Base-by-base conservation (phyloP, 1,140 invertebrate species). In the Phymastichus coffea region DNA sequence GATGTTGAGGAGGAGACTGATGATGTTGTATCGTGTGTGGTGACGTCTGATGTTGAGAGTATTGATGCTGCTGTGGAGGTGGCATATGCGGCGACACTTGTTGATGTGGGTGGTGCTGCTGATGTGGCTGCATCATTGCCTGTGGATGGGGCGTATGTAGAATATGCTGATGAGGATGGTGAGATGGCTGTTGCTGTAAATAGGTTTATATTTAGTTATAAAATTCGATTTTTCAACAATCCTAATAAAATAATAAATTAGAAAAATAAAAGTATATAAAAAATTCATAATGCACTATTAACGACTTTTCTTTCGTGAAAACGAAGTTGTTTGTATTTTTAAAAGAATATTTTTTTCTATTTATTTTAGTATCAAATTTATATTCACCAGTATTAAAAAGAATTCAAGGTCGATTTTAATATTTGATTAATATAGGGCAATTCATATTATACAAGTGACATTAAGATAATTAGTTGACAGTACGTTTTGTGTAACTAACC, bases 1-100 rank as follows among this genome's bases (percentile, higher is more conserved):
- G 54, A 30, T 61, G 59, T 20, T 59, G 56, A 20, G 53, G 48
- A 9, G 46, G 52, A 8, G 58, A 53, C 7, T 66, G 64, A 41
- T 51, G 47, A 19, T 66, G 65, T 4, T 63, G 63, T 26, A 57
- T 52, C 7, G 22, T 6, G 9, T 65, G 69, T 8, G 56, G 28
- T 0, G 63, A 41, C 2, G 53, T 37, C 8, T 70, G 67, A 70
- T 70, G 73, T 67, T 66, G 79, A 62, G 52, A 15, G 38, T 57
- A 2, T 37, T 47, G 57, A 30, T 64, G 47, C 41, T 30, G 33
- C n/a, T 3, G 56, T 26, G 63, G 46, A 15, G 63, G 8, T 3
- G 63, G 63, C 26, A 59, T 47, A 9, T 64, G 65, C 19, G 48
- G 51, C 2, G 53, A 51, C n/a, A 43, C 17, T 4, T 59, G 55